Percentiles rank a stretch among this genome's conserved stretches.
phyloP scores from a whole-genome alignment of 2,888 invertebrate genomes.

The Portevinia maculata region DNA sequence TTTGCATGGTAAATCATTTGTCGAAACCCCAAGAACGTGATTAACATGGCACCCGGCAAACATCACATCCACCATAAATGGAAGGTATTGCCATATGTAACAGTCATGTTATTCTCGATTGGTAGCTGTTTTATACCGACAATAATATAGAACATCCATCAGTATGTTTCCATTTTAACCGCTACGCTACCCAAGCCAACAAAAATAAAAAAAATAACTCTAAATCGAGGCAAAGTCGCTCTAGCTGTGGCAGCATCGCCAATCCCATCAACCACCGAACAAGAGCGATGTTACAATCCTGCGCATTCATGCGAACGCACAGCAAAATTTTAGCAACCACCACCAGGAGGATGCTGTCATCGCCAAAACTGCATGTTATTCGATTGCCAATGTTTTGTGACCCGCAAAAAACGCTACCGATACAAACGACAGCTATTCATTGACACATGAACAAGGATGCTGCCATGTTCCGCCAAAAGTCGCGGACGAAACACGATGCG shows the following conservation, averaged over 20 bases:
- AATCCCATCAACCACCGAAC: conserved; percentile 41
- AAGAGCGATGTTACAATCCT: conserved; percentile 46
- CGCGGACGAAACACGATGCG: conserved; percentile 62
- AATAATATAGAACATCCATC: conserved; percentile 50
- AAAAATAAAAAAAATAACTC: conserved; percentile 33
- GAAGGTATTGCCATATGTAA: conserved; percentile 2
- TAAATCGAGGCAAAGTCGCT: conserved; percentile 47
- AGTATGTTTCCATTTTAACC: conserved; percentile 38
- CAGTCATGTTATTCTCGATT: conserved; percentile 25
- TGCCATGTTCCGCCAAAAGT: conserved; percentile 71
- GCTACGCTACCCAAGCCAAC: conserved; percentile 14
- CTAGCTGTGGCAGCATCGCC: neutral
- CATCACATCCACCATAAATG: neutral
- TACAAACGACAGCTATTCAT: conserved; percentile 21
- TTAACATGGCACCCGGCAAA: too few relatives aligned
- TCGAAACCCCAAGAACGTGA: too few relatives aligned
- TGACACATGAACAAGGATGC: conserved; percentile 60
- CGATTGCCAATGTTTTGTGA: conserved; percentile 56
- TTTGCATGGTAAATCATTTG: too few relatives aligned
- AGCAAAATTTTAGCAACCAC: conserved; percentile 1
- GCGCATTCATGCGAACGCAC: conserved; percentile 13
- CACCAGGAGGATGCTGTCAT: conserved; percentile 39
- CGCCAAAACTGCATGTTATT: conserved; percentile 72
- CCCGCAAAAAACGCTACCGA: conserved; percentile 12
- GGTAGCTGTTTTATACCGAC: conserved; percentile 52